These are phyloP conservation scores for Cephus sareptanus DNA, from an alignment of 2,888 invertebrate species.

Conservation along the genomic window DNA sequence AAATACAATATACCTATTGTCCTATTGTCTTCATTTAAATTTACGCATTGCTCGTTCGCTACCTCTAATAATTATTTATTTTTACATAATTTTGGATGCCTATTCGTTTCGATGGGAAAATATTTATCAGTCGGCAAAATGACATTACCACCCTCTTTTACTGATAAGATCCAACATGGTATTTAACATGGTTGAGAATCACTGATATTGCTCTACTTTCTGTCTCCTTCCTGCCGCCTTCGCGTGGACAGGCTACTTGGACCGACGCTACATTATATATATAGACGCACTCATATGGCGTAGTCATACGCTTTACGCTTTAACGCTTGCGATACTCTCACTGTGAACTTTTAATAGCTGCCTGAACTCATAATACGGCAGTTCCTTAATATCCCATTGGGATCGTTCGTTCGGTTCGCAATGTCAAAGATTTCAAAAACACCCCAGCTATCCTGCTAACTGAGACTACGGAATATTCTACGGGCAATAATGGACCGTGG, in stretches of 20 bases:
- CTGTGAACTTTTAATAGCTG: not conserved
- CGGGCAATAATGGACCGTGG: constrained; percentile 28
- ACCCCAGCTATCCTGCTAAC: constrained; percentile 6
- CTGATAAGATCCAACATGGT: not conserved
- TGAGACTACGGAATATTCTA: not conserved
- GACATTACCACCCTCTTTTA: not conserved
- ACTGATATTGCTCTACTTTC: constrained; percentile 45
- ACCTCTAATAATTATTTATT: not conserved
- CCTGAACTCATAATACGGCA: not conserved
- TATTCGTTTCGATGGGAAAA: not conserved
- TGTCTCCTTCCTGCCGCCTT: constrained; percentile 34
- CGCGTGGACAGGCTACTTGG: constrained; percentile 24
- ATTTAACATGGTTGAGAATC: constrained; percentile 31
- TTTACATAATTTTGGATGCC: not conserved
- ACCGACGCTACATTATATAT: constrained; percentile 26
- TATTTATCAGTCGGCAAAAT: not conserved
- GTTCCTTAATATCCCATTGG: not conserved
- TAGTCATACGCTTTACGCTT: not conserved
- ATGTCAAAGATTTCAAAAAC: constrained; percentile 6
- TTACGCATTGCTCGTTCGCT: not conserved
- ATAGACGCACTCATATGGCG: constrained; percentile 23
- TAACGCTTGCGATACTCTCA: not conserved
- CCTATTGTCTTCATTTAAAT: not conserved
- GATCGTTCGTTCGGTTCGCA: not conserved
- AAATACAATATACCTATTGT: not conserved